Conservation (phyloP, 2,797 vertebrate genomes). For the Muscicapa striata region DNA sequence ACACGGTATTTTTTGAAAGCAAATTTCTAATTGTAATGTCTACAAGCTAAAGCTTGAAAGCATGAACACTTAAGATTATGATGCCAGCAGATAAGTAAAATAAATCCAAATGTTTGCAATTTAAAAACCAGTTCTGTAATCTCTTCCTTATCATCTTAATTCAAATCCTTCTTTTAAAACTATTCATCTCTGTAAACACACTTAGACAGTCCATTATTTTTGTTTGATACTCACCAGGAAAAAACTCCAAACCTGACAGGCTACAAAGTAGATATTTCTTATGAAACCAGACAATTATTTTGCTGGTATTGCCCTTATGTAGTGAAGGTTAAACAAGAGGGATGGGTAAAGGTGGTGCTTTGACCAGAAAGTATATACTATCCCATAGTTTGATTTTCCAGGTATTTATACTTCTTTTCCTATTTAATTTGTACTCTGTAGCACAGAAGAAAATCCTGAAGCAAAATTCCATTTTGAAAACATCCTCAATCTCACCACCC, state of each 20-base stretch:
- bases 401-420: neutral
- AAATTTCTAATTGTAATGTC: conserved; percentile 1
- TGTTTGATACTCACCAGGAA: neutral
- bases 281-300: neutral
- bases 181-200: neutral
- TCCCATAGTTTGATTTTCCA: neutral
- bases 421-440: neutral
- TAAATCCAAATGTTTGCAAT: neutral
- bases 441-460: neutral
- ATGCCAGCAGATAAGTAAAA: neutral
- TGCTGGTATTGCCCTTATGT: neutral
- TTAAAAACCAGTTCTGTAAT: neutral
- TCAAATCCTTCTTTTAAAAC: neutral
- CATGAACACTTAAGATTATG: neutral
- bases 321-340: neutral
- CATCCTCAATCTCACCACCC: neutral
- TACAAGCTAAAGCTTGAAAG: neutral
- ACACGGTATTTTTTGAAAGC: neutral
- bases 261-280: neutral
- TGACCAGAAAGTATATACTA: neutral
- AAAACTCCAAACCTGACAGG: neutral
- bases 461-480: neutral
- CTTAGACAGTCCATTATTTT: neutral
- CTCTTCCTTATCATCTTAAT: conserved; percentile 1
- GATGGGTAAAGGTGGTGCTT: neutral